These are phyloP conservation scores for Tapirus indicus DNA, from an alignment of 2,797 vertebrate species.

Conservation along the genomic window DNA sequence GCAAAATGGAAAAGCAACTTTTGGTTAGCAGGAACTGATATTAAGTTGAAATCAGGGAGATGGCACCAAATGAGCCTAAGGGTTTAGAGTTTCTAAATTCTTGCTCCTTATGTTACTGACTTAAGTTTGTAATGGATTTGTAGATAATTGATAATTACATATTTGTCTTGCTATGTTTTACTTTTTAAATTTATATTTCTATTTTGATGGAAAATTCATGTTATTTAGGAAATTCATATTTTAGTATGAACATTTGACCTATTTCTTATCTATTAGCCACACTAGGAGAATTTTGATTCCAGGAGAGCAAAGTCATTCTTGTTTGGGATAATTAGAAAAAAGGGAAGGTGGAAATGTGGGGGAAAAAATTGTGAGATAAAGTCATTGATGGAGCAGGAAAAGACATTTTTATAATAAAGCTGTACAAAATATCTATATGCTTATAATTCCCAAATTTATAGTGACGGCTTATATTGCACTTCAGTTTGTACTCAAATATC, in stretches of 20 bases:
- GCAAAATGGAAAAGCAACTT: neutral
- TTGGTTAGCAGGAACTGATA: neutral
- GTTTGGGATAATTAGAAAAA: neutral
- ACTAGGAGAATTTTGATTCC: neutral
- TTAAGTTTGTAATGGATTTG: neutral
- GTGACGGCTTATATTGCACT: neutral
- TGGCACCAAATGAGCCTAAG: neutral
- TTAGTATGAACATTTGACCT: neutral
- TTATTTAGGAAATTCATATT: neutral
- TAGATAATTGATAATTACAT: neutral
- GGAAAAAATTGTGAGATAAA: neutral
- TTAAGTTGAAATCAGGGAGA: neutral
- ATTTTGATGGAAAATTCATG: neutral
- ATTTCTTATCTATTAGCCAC: neutral
- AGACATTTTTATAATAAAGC: neutral
- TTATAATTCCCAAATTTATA: neutral
- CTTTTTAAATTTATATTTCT: neutral
- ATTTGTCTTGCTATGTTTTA: neutral
- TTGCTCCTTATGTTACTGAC: neutral
- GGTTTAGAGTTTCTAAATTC: neutral
- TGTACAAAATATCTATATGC: neutral
- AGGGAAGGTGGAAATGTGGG: neutral
- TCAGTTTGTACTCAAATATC: neutral
- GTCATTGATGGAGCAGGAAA: neutral
- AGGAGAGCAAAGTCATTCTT: neutral